phyloP scores from a whole-genome alignment of 2,888 invertebrate genomes.

The Harpalus rubripes region DNA sequence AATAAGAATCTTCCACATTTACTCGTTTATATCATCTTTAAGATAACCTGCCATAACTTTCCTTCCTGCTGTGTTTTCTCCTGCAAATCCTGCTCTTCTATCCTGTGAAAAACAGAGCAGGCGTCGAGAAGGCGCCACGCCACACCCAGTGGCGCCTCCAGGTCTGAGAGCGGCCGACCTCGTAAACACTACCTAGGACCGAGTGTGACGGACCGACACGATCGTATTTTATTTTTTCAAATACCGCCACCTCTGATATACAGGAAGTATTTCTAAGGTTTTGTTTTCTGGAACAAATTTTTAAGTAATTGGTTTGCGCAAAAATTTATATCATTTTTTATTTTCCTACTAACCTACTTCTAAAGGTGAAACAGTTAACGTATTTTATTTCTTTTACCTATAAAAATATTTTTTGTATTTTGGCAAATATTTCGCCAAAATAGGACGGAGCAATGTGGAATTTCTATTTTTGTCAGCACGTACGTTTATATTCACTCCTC shows the following conservation, averaged over 20 bases:
- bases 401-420: not conserved
- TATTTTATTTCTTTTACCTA: not conserved
- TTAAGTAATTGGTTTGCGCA: conserved; percentile 43
- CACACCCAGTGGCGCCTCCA: conserved; percentile 64
- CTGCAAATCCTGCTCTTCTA: not conserved
- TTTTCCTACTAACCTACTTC: conserved; percentile 13
- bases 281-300: conserved; percentile 51
- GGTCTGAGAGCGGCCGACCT: conserved; percentile 60
- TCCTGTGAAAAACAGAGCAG: conserved; percentile 14
- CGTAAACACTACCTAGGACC: conserved; percentile 52
- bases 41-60: not conserved
- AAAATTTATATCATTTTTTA: conserved; percentile 22
- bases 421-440: not conserved
- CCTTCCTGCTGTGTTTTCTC: not conserved
- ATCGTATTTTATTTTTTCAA: conserved; percentile 54
- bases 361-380: conserved; percentile 4
- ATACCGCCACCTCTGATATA: conserved; percentile 30
- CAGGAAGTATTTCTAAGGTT: conserved; percentile 14
- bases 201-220: conserved; percentile 35
- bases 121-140: conserved; percentile 55
- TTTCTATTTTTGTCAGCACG: too few relatives aligned
- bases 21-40: not conserved
- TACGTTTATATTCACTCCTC: too few relatives aligned
- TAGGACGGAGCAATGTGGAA: not conserved
- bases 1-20: too few relatives aligned